Percentiles rank a stretch among this genome's conserved stretches.
These are phyloP conservation scores for Hippoglossus stenolepis DNA, from an alignment of 2,113 vertebrate species.

Conservation along the genomic window DNA sequence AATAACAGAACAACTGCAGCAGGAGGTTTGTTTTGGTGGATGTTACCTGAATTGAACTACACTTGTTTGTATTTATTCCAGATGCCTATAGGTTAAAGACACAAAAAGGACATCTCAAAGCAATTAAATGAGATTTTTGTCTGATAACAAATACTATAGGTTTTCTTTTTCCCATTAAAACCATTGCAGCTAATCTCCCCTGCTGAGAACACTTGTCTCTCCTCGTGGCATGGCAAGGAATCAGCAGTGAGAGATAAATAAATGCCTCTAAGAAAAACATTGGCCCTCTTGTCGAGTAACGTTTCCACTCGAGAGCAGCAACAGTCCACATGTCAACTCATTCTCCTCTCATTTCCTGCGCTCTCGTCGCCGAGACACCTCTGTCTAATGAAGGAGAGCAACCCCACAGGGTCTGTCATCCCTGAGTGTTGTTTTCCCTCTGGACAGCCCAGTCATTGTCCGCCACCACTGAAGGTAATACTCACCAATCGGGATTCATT, in stretches of 20 bases:
- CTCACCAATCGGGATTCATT: slow-evolving; percentile 77
- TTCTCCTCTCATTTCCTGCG: slow-evolving; percentile 69
- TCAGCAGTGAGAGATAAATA: slow-evolving; percentile 77
- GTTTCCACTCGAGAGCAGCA: slow-evolving; percentile 76
- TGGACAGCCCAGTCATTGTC: slow-evolving; percentile 65
- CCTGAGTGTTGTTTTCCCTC: slow-evolving; percentile 62
- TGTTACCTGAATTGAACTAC: slow-evolving; percentile 15
- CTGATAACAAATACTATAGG: slow-evolving; percentile 50
- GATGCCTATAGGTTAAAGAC: slow-evolving; percentile 25
- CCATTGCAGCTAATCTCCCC: slow-evolving; percentile 64
- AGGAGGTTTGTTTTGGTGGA: slow-evolving; percentile 31
- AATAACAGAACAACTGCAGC: slow-evolving; percentile 11
- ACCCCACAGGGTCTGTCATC: slow-evolving; percentile 69
- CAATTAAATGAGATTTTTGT: slow-evolving; percentile 74
- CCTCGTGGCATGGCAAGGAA: slow-evolving; percentile 71
- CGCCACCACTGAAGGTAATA: slow-evolving; percentile 60
- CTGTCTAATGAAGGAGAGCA: slow-evolving; percentile 74
- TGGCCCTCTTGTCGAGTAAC: slow-evolving; percentile 69
- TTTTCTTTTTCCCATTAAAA: slow-evolving; percentile 64
- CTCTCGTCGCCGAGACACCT: slow-evolving; percentile 58
- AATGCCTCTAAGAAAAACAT: slow-evolving; percentile 77
- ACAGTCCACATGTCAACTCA: slow-evolving; percentile 74
- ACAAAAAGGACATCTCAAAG: slow-evolving; percentile 61
- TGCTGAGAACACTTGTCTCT: slow-evolving; percentile 75
- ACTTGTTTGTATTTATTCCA: not conserved